A percentile compares a stretch with the other conserved stretches of the same genome.
These are phyloP conservation scores for Python bivittatus DNA, from an alignment of 2,113 vertebrate genomes.

Conservation along the genomic window DNA sequence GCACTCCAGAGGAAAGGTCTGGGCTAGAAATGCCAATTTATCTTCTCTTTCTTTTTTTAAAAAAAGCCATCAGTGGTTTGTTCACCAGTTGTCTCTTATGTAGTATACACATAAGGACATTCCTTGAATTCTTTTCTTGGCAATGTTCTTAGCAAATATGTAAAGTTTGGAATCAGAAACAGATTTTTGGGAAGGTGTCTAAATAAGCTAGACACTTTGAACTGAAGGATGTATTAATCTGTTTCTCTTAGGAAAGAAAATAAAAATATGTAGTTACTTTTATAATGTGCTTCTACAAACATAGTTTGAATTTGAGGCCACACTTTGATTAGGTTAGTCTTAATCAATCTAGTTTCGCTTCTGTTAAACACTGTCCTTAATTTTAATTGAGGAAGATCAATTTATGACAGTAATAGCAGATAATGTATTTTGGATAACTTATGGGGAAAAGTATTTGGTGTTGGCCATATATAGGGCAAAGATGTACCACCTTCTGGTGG, in stretches of 20 bases:
- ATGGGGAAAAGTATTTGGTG: not conserved
- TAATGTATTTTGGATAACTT: slow-evolving; percentile 1
- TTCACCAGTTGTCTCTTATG: slow-evolving; percentile 75
- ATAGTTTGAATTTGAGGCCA: slow-evolving; percentile 26
- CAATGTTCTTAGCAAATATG: slow-evolving; percentile 67
- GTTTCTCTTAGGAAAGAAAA: not conserved
- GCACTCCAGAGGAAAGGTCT: slow-evolving; percentile 59
- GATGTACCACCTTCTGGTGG: not conserved
- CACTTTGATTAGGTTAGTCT: not conserved
- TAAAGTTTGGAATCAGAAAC: slow-evolving; percentile 77
- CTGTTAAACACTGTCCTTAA: not conserved
- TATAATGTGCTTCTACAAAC: slow-evolving; percentile 1
- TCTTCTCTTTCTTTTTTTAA: slow-evolving; percentile 39
- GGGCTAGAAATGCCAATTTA: slow-evolving; percentile 49
- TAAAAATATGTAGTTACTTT: not conserved
- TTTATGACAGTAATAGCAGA: not conserved
- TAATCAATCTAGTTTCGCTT: not conserved
- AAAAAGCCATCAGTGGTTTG: slow-evolving; percentile 56
- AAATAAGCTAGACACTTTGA: slow-evolving; percentile 48
- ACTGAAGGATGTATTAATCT: slow-evolving; percentile 3
- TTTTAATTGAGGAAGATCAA: not conserved
- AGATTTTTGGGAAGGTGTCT: slow-evolving; percentile 72
- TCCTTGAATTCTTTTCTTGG: slow-evolving; percentile 78
- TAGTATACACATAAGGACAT: slow-evolving; percentile 69
- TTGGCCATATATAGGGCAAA: not conserved